Conservation (phyloP, 2,113 vertebrate genomes). For the Choloepus hoffmanni region DNA sequence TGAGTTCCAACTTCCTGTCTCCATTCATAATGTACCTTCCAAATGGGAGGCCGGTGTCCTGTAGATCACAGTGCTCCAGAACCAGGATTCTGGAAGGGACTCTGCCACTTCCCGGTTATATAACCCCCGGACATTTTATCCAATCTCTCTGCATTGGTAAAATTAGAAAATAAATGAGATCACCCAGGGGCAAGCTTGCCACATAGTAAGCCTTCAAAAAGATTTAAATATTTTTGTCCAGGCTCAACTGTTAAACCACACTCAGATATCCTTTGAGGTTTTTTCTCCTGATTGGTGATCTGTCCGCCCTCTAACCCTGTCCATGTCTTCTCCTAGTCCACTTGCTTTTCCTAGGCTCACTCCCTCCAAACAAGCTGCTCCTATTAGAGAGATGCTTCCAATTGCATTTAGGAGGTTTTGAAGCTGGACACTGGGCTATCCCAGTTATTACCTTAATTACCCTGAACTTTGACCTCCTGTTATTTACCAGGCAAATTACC, state of each 20-base stretch:
- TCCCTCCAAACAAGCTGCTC: neutral
- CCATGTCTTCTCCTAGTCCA: neutral
- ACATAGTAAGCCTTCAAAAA: neutral
- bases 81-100: constrained; percentile 60
- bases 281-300: neutral
- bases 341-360: neutral
- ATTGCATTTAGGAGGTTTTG: neutral
- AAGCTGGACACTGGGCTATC: neutral
- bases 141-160: constrained; percentile 48
- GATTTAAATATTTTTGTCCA: neutral
- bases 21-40: constrained; percentile 47
- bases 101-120: constrained; percentile 71
- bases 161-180: constrained; percentile 12
- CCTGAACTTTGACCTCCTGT: neutral
- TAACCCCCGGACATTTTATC: constrained; percentile 37
- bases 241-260: neutral
- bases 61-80: constrained; percentile 13
- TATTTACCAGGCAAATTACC: neutral
- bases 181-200: neutral
- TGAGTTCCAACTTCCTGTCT: constrained; percentile 58
- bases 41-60: neutral
- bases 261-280: neutral
- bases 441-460: neutral
- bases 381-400: neutral
- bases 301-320: neutral